Base-by-base conservation (phyloP, 2,797 vertebrate species). In the Leptatherina wallacei region DNA sequence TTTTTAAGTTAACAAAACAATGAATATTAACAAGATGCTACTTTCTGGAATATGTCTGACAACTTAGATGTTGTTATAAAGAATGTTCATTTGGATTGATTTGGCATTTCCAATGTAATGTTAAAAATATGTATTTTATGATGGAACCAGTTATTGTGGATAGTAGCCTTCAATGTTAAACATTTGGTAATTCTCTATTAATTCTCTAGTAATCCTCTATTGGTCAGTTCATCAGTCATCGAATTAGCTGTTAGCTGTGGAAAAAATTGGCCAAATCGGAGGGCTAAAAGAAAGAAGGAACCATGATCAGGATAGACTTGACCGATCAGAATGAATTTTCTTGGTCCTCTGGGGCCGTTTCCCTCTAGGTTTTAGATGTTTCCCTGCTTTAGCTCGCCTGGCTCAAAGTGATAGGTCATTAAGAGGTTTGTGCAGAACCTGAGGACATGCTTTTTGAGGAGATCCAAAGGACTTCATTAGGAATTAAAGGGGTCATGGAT, bases 131-230 rank as follows among this genome's bases (percentile, higher is more conserved):
- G 8, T 22, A 24, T 24, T 52, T 27, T 24, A 24, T 11, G 22
- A 22, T 27, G 4, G 12, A 24, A 54, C 12, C 1, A 54, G 24
- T 24, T 54, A 54, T 27, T 13, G 5, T 44, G 16, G 1, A 54
- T 27, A 22, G 3, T 27, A 2, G 24, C 51, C 24, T 27, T 52
- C 10, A 2, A 29, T 54, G 2, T 54, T n/a, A n/a, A 20, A 49
- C 18, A 18, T n/a, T 8, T 49, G 44, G 20, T 18, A n/a, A 18
- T 36, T n/a, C n/a, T n/a, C n/a, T n/a, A n/a, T n/a, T n/a, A n/a
- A n/a, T n/a, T n/a, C n/a, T n/a, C 42, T 18, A 44, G 51, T 24
- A 20, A 32, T 61, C 29, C 55, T 71, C 32, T 49, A n/a, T 49
- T 7, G 22, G n/a, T 36, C 51, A 24, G 18, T 51, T 59, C 1